Base-by-base conservation (phyloP, 2,113 vertebrate species). In the Saguinus midas region DNA sequence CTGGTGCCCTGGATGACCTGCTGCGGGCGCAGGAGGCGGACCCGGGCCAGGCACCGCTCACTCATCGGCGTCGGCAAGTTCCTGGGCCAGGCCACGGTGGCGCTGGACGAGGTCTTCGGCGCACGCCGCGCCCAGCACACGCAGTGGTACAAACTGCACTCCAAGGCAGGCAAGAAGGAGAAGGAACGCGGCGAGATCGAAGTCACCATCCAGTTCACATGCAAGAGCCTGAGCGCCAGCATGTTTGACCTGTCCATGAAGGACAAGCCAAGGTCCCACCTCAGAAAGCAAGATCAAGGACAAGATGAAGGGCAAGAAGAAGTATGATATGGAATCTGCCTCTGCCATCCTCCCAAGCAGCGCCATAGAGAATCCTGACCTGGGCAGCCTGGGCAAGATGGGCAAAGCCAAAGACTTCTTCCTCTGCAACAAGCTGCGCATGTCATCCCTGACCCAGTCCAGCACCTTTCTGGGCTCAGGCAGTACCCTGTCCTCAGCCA, bases 241-340 rank as follows among this genome's bases (percentile, higher is more conserved):
- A 99, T 99, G 99, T 99, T 99, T 0, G 99, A 99, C 98, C 99
- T 99, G 7, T 99, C 99, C 50, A 91, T 99, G 96, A 99, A 99
- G 98, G 99, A 99, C 97, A 99, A 99, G 96, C 97, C 99, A 0
- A 98, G 98, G 73, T 99, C 99, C 0, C 99, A 99, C 92, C 99
- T 99, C 14, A 98, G 98, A 70, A 99, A 99, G 98, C 72, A 99
- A 99, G 98, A 98, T 99, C 85, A 99, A 99, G 97, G 99, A 99
- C 98, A 99, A 99, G 96, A 98, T 99, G 97, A 99, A 98, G 18
- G 99, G 99, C 92, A 98, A 99, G 98, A 99, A 99, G 97, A 99
- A 99, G 13, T 98, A 98, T 0, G 99, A 98, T 2, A 97, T 99
- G 16, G 99, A 99, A 55, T 99, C 99, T 0, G 98, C 99, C 43